These are phyloP conservation scores for Nasalis larvatus DNA, from an alignment of 2,113 vertebrate genomes.

Conservation along the genomic window DNA sequence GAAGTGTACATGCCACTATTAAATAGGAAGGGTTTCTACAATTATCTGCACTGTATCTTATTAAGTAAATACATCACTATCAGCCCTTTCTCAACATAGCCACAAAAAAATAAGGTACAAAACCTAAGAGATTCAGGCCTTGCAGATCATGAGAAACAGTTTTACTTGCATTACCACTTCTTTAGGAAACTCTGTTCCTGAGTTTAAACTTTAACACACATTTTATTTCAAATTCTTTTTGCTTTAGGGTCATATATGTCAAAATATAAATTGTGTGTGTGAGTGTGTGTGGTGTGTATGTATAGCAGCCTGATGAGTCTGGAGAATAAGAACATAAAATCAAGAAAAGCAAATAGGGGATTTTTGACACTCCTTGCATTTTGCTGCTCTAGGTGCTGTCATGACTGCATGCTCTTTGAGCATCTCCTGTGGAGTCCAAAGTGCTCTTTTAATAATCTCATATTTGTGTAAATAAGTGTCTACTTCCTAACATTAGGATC, in stretches of 20 bases:
- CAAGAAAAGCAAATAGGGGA: not conserved
- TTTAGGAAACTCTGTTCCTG: slow-evolving; percentile 37
- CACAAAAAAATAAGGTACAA: not conserved
- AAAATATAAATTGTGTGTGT: not conserved
- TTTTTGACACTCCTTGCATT: slow-evolving; percentile 22
- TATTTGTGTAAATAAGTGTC: slow-evolving; percentile 24
- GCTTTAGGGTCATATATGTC: not conserved
- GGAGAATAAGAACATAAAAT: slow-evolving; percentile 26
- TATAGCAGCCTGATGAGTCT: not conserved
- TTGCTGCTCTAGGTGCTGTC: not conserved
- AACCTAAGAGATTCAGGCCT: not conserved
- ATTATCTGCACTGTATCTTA: not conserved
- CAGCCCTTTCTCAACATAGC: slow-evolving; percentile 7
- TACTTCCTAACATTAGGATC: not conserved
- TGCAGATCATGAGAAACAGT: not conserved
- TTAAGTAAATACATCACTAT: slow-evolving; percentile 8
- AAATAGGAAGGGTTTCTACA: not conserved
- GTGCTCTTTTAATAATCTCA: not conserved
- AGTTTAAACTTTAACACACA: slow-evolving; percentile 17
- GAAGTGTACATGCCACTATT: not conserved
- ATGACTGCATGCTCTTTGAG: not conserved
- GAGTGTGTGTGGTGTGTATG: not conserved
- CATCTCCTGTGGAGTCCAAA: not conserved
- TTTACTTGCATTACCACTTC: not conserved
- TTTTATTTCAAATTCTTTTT: slow-evolving; percentile 58